Conservation (phyloP, 1,140 invertebrate genomes). For the Scaptomyza graminum region DNA sequence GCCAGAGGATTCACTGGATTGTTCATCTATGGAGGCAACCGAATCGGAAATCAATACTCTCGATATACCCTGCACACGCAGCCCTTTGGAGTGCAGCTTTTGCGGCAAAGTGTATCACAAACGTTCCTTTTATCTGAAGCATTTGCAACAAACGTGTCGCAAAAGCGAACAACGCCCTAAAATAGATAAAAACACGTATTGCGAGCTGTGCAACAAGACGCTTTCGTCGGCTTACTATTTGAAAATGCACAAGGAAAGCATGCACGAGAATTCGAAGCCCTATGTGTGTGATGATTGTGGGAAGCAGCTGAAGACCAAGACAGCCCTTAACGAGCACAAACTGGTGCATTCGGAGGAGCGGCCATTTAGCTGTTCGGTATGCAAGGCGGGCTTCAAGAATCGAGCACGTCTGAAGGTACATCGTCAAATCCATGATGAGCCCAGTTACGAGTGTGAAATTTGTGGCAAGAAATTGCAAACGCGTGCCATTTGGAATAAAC, state of each 20-base stretch:
- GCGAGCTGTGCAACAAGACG: constrained; percentile 71
- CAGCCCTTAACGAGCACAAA: constrained; percentile 84
- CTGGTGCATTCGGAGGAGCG: constrained; percentile 83
- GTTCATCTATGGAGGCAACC: background rate
- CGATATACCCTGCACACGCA: constrained; percentile 30
- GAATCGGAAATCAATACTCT: background rate
- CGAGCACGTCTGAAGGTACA: constrained; percentile 60
- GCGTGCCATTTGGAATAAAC: constrained; percentile 83
- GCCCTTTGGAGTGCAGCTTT: constrained; percentile 35
- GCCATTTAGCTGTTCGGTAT: constrained; percentile 50
- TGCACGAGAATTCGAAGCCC: constrained; percentile 83
- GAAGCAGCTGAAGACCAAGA: constrained; percentile 83
- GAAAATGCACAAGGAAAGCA: constrained; percentile 74
- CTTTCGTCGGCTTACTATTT: constrained; percentile 70
- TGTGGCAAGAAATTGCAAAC: constrained; percentile 84
- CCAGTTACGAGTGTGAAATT: constrained; percentile 83
- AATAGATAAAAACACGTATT: constrained; percentile 43
- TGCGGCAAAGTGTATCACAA: constrained; percentile 59
- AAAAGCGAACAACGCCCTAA: constrained; percentile 20
- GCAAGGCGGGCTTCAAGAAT: constrained; percentile 54
- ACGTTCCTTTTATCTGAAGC: constrained; percentile 58
- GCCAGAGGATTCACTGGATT: background rate
- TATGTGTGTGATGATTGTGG: constrained; percentile 84
- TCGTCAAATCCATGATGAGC: constrained; percentile 81
- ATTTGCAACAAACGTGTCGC: constrained; percentile 46